A percentile compares a stretch with the other conserved stretches of the same genome.
phyloP scores from a whole-genome alignment of 2,113 vertebrate species.

The Rhinichthys klamathensis region DNA sequence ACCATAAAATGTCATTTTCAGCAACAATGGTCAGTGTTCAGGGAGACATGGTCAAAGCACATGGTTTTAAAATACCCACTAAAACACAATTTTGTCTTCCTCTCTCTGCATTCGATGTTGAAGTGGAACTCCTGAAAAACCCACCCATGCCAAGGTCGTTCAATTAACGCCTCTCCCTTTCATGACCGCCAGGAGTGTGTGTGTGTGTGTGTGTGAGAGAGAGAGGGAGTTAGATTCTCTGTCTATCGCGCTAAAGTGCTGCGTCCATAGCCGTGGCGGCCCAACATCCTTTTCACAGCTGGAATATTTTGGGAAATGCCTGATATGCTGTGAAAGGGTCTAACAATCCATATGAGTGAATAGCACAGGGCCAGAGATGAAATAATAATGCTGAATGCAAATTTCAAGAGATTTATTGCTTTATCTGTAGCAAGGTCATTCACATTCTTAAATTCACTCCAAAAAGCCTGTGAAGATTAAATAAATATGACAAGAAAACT shows the following conservation, averaged over 20 bases:
- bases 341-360: constrained; percentile 5
- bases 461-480: background rate
- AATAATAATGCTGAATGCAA: background rate
- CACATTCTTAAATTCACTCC: constrained; percentile 7
- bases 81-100: constrained; percentile 63
- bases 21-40: constrained; percentile 58
- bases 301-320: constrained; percentile 12
- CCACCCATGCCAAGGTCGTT: constrained; percentile 67
- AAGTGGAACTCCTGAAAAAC: constrained; percentile 64
- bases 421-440: background rate
- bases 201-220: constrained; percentile 38
- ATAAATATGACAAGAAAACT: constrained; percentile 6
- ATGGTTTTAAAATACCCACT: constrained; percentile 58
- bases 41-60: constrained; percentile 57
- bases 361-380: background rate
- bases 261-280: constrained; percentile 25
- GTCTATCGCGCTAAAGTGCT: constrained; percentile 62
- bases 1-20: constrained; percentile 60
- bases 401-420: background rate
- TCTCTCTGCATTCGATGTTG: constrained; percentile 59
- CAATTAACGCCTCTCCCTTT: constrained; percentile 70
- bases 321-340: constrained; percentile 24
- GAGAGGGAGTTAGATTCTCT: constrained; percentile 63
- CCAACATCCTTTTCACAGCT: constrained; percentile 28
- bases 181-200: constrained; percentile 62